Base-by-base conservation (phyloP, 2,113 vertebrate genomes). In the Coptodon bakossiorum region DNA sequence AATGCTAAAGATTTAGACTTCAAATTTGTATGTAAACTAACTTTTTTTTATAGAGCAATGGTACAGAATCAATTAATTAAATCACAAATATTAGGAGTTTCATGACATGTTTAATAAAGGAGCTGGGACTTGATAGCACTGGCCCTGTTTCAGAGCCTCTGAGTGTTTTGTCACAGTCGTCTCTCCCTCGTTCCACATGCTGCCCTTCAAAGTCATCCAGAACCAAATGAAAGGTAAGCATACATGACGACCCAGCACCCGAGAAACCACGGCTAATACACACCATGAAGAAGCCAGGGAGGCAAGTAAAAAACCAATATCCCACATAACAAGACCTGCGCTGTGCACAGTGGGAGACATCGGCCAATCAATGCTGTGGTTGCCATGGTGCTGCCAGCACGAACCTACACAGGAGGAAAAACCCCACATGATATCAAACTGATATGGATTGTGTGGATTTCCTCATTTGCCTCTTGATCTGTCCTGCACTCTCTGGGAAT, bases 121-220 rank as follows among this genome's bases (percentile, higher is more conserved):
- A 85, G 22, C 11, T 22, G 12, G 22, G 68, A 29, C 68, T 73
- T 85, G 59, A 86, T 14, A 22, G 76, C 5, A 24, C 43, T 27
- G 19, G 3, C 40, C 22, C 61, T n/a, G 48, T 91, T 90, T 86
- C 56, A 24, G 85, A 85, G 63, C 19, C 61, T 56, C 45, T 40
- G 13, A 89, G n/a, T 14, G 4, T 63, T 92, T 92, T 78, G 86
- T 92, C 88, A 85, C 88, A 82, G 78, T 43, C 5, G 2, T 34
- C 54, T 12, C 56, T 7, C 6, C 9, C 83, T 71, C 59, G 6
- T 76, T 80, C 45, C 82, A 13, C 63, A 59, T 81, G 56, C 81
- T 59, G 82, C 83, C 86, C 92, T 93, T 93, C 92, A 95, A 94
- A 95, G 93, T 95, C 91, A 90, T 91, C 91, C 91, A 87, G 89